phyloP scores from a whole-genome alignment of 2,797 vertebrate species.

The Xenops minutus region DNA sequence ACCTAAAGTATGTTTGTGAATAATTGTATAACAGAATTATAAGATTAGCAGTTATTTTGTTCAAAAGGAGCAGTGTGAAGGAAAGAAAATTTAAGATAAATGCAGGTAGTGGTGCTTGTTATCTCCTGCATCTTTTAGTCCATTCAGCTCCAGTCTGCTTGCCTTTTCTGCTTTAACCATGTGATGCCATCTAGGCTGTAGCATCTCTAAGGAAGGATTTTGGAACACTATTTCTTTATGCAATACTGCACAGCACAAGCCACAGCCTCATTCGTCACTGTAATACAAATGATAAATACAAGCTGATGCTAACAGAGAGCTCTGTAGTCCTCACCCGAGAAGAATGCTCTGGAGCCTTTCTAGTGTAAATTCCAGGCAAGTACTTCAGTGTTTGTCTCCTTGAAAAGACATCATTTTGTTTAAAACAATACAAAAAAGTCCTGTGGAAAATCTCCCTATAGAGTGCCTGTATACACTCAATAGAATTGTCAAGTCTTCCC shows the following conservation, averaged over 20 bases:
- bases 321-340: background rate
- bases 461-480: fast-evolving
- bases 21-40: background rate
- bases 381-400: background rate
- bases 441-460: background rate
- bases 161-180: background rate
- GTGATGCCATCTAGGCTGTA: background rate
- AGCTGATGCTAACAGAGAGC: background rate
- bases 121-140: background rate
- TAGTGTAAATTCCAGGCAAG: background rate
- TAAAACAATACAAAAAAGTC: background rate
- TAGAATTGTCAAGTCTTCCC: background rate
- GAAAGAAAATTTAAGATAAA: background rate
- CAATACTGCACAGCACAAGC: background rate
- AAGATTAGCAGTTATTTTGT: background rate
- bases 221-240: background rate
- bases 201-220: background rate
- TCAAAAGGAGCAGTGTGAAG: background rate
- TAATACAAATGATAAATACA: background rate
- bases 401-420: background rate
- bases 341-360: background rate
- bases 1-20: background rate
- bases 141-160: background rate
- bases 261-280: background rate
- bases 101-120: fast-evolving